A percentile compares a stretch with the other conserved stretches of the same genome.
phyloP scores from a whole-genome alignment of 2,113 vertebrate species.

The Probosciger aterrimus region DNA sequence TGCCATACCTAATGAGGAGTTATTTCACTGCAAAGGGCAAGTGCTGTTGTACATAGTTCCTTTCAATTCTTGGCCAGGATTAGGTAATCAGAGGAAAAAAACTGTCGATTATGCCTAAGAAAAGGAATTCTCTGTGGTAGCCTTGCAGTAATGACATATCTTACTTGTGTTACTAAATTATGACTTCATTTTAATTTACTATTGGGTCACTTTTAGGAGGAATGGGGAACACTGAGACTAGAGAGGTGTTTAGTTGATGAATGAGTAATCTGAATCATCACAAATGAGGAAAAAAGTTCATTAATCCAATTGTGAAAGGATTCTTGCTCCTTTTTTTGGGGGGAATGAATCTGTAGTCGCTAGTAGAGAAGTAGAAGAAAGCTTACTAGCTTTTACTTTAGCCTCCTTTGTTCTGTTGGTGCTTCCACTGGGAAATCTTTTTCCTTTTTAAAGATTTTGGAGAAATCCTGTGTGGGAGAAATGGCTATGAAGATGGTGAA shows the following conservation, averaged over 20 bases:
- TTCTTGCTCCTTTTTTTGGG: background rate
- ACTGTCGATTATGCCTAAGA: background rate
- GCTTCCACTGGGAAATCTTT: background rate
- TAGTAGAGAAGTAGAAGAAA: background rate
- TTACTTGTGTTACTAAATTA: background rate
- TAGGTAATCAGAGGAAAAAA: background rate
- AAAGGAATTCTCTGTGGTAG: background rate
- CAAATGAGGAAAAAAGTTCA: background rate
- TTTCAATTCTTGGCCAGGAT: background rate
- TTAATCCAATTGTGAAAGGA: background rate
- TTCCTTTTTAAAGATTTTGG: background rate
- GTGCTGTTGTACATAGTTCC: background rate
- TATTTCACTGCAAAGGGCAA: rapidly evolving
- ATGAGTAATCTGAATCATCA: background rate
- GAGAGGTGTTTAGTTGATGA: background rate
- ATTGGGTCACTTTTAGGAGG: background rate
- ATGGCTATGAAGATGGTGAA: background rate
- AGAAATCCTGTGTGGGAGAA: background rate
- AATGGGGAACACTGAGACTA: background rate
- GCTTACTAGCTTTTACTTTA: background rate
- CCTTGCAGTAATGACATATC: background rate
- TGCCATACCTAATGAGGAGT: background rate
- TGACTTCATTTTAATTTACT: background rate
- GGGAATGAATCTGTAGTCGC: background rate
- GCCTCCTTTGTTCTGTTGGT: background rate